Evolutionary conservation across 1,140 invertebrate genomes (phyloP), one percentile per base, ranked within the genome.

Genomic region (Dinothrombium tinctorium): DNA sequence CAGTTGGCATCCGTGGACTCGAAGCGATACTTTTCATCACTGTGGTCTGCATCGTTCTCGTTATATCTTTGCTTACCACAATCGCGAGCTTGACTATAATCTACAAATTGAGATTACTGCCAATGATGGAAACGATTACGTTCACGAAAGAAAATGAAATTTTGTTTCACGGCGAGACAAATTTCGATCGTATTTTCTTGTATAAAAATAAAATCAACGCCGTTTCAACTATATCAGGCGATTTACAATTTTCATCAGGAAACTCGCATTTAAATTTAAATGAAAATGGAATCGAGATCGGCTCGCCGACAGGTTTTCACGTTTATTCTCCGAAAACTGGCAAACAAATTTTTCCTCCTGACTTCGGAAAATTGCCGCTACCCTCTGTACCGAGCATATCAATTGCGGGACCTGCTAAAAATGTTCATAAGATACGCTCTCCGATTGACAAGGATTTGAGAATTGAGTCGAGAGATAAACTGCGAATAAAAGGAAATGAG

Each of bases 401-500:
- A 21, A 19, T 46, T 24, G 24, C 41, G 8, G 35, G 33, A 7
- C 40, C 40, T 12, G 29, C 33, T 8, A 22, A 29, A 20, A 32
- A 46, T 46, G 40, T 46, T n/a, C 33, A 46, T n/a, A 42, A 45
- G 28, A 46, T 46, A 14, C 31, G 44, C n/a, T 46, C 44, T 4
- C 44, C 44, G 21, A 26, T 35, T 8, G 24, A 42, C 19, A 24
- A 43, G 20, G 44, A 46, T 29, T 35, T 46, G 14, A 38, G 20
- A 14, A 43, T 46, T 15, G 6, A 11, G 21, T 17, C 24, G 9
- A 21, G 21, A 22, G 25, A 37, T 33, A 22, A 19, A 6, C 33
- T 46, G 20, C 19, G 35, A 6, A 46, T 46, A 9, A 11, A 26
- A 8, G 44, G 44, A 4, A 46, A 46, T 29, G 36, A 43, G 33